Conservation (phyloP, 2,797 vertebrate genomes). For the Enteromius anoplus region DNA sequence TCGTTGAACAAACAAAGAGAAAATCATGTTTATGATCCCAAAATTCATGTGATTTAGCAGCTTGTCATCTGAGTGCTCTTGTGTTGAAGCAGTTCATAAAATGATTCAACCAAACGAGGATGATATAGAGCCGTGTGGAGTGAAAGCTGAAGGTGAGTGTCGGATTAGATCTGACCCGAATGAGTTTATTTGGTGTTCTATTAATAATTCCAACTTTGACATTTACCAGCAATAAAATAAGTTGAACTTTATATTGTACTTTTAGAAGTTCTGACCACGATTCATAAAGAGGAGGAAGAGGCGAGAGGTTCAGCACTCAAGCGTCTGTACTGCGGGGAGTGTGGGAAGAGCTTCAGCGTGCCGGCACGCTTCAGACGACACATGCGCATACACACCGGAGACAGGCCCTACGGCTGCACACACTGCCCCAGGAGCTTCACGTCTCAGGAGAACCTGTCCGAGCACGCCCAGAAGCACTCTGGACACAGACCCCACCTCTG, state of each 20-base stretch:
- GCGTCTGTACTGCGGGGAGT: neutral
- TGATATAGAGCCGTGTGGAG: neutral
- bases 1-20: too few species aligned
- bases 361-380: neutral
- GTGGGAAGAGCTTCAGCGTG: constrained; percentile 27
- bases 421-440: constrained; percentile 9
- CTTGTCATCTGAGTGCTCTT: neutral
- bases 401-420: neutral
- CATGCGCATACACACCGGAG: constrained; percentile 30
- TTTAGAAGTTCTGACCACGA: neutral
- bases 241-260: neutral
- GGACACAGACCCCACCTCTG: neutral
- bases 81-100: neutral
- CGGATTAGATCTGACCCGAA: neutral
- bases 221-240: neutral
- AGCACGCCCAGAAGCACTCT: neutral
- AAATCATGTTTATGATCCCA: neutral
- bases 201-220: neutral
- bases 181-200: too few species aligned
- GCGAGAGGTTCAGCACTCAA: neutral
- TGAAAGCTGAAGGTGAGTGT: neutral
- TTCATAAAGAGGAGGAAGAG: neutral
- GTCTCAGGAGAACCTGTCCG: constrained; percentile 8
- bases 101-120: neutral
- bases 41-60: neutral